Evolutionary conservation across 2,113 vertebrate genomes (phyloP), one percentile per base, ranked within the genome.

Genomic region (Solea solea): DNA sequence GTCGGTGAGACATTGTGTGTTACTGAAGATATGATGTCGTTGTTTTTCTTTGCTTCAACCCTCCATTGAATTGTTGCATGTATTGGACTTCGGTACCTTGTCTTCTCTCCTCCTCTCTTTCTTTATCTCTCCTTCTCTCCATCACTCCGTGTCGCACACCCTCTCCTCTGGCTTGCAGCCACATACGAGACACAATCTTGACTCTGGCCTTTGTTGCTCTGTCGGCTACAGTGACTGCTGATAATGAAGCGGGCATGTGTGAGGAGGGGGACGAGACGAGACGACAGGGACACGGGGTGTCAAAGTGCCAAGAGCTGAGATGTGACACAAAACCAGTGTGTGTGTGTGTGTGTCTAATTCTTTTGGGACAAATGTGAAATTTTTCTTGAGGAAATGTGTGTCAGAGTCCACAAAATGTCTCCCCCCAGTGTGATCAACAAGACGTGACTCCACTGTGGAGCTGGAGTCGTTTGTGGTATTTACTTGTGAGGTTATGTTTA

Each of bases 231-330:
- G 62, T 8, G 64, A 25, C 64, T 1, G 7, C 71, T 67, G 81
- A 66, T 84, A 76, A 78, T n/a, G 54, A 65, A 50, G 62, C 34
- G 58, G 49, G 39, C 52, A 59, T 41, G 74, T 59, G 45, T 69
- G 56, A 1, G 16, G 57, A 28, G 59, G 45, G 21, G 34, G 57
- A 56, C 9, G 41, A 4, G 59, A 6, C 1, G 34, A 15, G 49
- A 39, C 21, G 53, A 62, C 10, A 45, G 34, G 60, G 61, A 41
- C 55, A 48, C 7, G 4, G 68, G 39, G 7, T 39, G 50, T 7
- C 25, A 5, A 52, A 70, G 52, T 63, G 57, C 8, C 34, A 3
- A 8, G 41, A 68, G 62, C 54, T 12, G 78, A 71, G 27, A 15
- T 8, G 2, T 54, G 46, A 14, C 27, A 5, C 51, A 40, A 58